These are phyloP conservation scores for Folsomia manolachei DNA, from an alignment of 2,888 invertebrate genomes.

Conservation along the genomic window DNA sequence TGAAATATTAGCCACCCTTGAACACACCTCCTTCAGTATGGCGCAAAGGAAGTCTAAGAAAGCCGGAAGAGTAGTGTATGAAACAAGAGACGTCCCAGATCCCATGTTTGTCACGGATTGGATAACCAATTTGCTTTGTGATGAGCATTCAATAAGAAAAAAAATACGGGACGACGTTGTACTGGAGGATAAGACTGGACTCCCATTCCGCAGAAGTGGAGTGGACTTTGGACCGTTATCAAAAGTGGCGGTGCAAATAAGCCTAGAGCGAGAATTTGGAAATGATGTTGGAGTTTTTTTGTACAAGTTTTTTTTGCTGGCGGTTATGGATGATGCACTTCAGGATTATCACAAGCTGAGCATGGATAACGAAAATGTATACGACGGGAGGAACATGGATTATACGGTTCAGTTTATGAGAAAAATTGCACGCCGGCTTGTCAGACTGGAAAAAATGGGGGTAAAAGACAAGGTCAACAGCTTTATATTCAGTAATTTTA, in stretches of 20 bases:
- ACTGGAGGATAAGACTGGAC: background rate
- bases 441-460: slow-evolving; percentile 13
- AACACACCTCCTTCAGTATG: background rate
- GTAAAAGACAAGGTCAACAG: background rate
- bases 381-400: background rate
- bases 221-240: slow-evolving; percentile 9
- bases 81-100: slow-evolving; percentile 18
- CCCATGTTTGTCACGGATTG: slow-evolving; percentile 23
- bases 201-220: slow-evolving; percentile 21
- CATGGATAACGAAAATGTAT: background rate
- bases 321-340: background rate
- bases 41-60: background rate
- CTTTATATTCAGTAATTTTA: no score
- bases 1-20: background rate
- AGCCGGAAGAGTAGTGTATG: background rate
- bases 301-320: slow-evolving; percentile 23
- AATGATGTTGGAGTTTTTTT: slow-evolving; percentile 1
- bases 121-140: slow-evolving; percentile 6
- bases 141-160: slow-evolving; percentile 13
- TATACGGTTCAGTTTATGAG: slow-evolving; percentile 14
- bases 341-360: background rate
- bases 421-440: slow-evolving; percentile 24
- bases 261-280: slow-evolving; percentile 14
- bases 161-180: slow-evolving; percentile 25
- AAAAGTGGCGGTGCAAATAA: slow-evolving; percentile 19